Evolutionary conservation across 2,888 invertebrate genomes (phyloP), one percentile per base, ranked within the genome.

Genomic region (Callosobruchus maculatus): DNA sequence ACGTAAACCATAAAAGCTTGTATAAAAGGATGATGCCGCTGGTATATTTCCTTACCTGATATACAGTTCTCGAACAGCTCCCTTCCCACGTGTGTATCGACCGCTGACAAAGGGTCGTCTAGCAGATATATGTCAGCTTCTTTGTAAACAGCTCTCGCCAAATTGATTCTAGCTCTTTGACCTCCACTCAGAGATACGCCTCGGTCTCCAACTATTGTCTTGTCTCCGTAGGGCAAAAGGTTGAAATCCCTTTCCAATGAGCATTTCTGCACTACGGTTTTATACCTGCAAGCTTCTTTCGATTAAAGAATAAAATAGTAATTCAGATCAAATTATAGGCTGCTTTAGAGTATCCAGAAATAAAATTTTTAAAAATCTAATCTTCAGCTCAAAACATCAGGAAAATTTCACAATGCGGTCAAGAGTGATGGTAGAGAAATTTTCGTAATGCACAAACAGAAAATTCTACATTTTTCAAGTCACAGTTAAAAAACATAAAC

Each of bases 121-220:
- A 95, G 86, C 3, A 95, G 86, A 82, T 94, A 95, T 75, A 95
- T 90, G 81, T 93, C 91, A 21, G 94, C 93, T 82, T 94, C 90
- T 84, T 92, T 90, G 80, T 95, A 96, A 72, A 95, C 90, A 3
- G 95, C 93, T 77, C 95, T 88, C 0, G 93, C 94, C 67, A 96
- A 88, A 79, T 93, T 93, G 71, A 96, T 91, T 74, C 95, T 89
- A 0, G 95, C 95, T 75, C 93, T 91, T 87, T 95, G 95, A 0
- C 95, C 95, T 0, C 95, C 95, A 81, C 94, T 94, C 71, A 96
- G 88, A 69, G 92, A 91, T 74, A 92, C 90, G 18, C 95, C 95
- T 74, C 93, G 88, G 83, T 96, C 95, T 0, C 95, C 95, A 0
- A 96, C 93, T 75, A 93, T 82, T 0, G 94, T 95, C 72, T 90